phyloP scores from a whole-genome alignment of 2,888 invertebrate genomes.

The Chorisops tibialis region DNA sequence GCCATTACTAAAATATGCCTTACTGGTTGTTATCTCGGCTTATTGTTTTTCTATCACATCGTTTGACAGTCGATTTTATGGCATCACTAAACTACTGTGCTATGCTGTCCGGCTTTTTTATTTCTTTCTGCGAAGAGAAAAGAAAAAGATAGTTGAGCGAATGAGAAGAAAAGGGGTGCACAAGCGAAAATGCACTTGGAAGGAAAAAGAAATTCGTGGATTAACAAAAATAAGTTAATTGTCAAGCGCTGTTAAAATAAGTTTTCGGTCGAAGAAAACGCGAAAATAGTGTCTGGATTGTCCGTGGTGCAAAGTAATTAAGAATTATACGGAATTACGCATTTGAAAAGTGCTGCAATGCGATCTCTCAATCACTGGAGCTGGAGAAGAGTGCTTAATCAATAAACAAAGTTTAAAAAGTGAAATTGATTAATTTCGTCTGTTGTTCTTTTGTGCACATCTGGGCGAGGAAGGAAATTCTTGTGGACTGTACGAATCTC shows the following conservation, averaged over 20 bases:
- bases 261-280: constrained; percentile 1
- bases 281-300: not conserved
- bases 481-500: too few relatives aligned
- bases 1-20: too few relatives aligned
- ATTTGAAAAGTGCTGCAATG: not conserved
- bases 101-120: too few relatives aligned
- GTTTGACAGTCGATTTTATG: too few relatives aligned
- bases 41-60: too few relatives aligned
- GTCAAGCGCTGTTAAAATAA: constrained; percentile 9
- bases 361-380: not conserved
- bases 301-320: not conserved
- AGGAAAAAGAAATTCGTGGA: not conserved
- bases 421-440: too few relatives aligned
- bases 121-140: too few relatives aligned
- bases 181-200: constrained; percentile 7
- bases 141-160: too few relatives aligned
- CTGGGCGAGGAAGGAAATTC: too few relatives aligned
- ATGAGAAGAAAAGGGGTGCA: not conserved
- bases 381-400: constrained; percentile 1
- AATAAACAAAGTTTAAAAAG: constrained; percentile 2
- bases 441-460: too few relatives aligned
- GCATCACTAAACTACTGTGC: too few relatives aligned
- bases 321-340: constrained; percentile 6
- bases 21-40: too few relatives aligned
- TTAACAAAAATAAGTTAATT: constrained; percentile 8